A percentile compares a stretch with the other conserved stretches of the same genome.
phyloP scores from a whole-genome alignment of 1,140 invertebrate species.

The Eulimnadia texana region DNA sequence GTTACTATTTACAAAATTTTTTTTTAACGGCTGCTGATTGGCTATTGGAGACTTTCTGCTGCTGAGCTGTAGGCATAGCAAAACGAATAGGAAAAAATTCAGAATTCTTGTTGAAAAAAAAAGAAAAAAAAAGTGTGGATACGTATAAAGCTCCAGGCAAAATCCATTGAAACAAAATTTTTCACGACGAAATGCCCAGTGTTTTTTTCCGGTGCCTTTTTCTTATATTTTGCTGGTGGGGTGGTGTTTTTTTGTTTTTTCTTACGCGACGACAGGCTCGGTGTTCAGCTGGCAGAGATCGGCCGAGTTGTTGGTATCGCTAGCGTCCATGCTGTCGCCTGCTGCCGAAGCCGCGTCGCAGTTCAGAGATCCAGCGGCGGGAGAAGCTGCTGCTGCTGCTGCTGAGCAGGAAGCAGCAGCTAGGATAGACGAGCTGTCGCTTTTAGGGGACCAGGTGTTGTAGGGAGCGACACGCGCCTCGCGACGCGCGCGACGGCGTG shows the following conservation, averaged over 20 bases:
- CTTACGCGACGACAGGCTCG: conserved; percentile 14
- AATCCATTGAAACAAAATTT: too few species aligned
- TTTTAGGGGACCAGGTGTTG: conserved; percentile 13
- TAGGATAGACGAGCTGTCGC: not conserved
- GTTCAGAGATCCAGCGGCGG: conserved; percentile 6
- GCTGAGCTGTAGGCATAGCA: too few species aligned
- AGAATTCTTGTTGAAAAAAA: too few species aligned
- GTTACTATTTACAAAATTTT: too few species aligned
- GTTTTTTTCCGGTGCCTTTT: not conserved
- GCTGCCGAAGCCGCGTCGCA: conserved; percentile 7
- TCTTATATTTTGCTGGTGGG: too few species aligned
- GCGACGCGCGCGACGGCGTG: conserved; percentile 59
- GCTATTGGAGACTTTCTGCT: too few species aligned
- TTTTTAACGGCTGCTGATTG: too few species aligned
- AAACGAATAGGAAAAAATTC: too few species aligned
- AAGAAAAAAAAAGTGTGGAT: too few species aligned
- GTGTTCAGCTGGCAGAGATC: conserved; percentile 12
- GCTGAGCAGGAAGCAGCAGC: conserved; percentile 5
- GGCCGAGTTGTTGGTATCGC: conserved; percentile 4
- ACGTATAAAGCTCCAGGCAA: too few species aligned
- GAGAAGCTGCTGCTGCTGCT: not conserved
- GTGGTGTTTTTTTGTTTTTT: too few species aligned
- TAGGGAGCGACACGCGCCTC: conserved; percentile 54
- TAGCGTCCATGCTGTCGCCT: conserved; percentile 10
- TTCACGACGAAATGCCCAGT: not conserved